phyloP scores from a whole-genome alignment of 2,113 vertebrate genomes.

The Cichladusa arquata region DNA sequence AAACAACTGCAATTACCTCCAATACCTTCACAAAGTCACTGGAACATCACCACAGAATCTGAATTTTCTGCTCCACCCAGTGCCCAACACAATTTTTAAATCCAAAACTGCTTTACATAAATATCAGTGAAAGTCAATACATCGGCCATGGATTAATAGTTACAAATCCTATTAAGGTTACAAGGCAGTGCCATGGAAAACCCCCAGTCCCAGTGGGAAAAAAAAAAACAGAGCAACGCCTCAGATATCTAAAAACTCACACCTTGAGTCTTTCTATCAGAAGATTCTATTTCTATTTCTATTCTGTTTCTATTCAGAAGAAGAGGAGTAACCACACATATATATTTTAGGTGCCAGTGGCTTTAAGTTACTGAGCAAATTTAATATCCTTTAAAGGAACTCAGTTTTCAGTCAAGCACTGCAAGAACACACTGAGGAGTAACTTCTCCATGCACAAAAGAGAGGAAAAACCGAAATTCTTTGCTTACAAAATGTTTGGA shows the following conservation, averaged over 20 bases:
- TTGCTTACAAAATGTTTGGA: slow-evolving; percentile 39
- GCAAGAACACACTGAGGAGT: neutral
- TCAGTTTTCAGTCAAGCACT: neutral
- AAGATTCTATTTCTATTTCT: neutral
- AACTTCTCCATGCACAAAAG: neutral
- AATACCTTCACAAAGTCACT: neutral
- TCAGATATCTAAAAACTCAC: neutral
- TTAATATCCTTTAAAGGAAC: neutral
- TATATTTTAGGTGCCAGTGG: neutral
- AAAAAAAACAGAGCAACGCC: neutral
- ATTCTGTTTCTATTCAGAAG: neutral
- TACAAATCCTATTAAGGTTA: neutral
- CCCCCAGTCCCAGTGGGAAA: neutral
- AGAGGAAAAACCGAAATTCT: slow-evolving; percentile 2
- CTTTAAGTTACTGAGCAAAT: neutral
- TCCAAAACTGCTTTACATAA: neutral
- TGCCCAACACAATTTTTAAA: neutral
- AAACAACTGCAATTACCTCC: neutral
- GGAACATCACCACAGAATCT: neutral
- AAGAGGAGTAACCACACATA: neutral
- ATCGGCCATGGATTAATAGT: neutral
- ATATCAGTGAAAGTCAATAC: neutral
- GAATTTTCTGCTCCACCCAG: neutral
- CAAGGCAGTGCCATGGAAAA: neutral
- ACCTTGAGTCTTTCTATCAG: neutral